Evolutionary conservation across 2,113 vertebrate species (phyloP), one percentile per base, ranked within the genome.

Genomic region (Amphilophus citrinellus): DNA sequence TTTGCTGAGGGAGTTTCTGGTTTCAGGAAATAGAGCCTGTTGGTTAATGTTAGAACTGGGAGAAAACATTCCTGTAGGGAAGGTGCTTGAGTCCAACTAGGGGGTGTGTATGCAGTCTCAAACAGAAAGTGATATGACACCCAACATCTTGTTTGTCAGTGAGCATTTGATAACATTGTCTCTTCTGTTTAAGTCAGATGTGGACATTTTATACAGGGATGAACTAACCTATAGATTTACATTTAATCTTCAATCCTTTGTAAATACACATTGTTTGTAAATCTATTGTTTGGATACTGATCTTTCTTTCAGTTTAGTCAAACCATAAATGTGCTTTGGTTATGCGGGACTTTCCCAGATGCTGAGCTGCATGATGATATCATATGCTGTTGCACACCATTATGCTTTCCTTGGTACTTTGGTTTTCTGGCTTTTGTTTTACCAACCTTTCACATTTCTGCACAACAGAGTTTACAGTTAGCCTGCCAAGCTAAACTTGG

Each of bases 11-110:
- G 95, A 93, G 94, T 93, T 87, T 96, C 92, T 89, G 83, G 94
- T 96, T 96, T 94, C 95, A 96, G 94, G 94, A 96, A 95, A 94
- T 94, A 83, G 88, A 91, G 88, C 92, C 93, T 92, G 91, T 94
- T 95, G 93, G 91, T 93, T 94, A 95, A 95, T 93, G 91, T 93
- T 91, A 90, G 87, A 94, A 84, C 93, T 93, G 93, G 92, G 92
- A 93, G 84, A 92, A 93, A 93, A 93, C 59, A 75, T 92, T 92
- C 83, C 80, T 94, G 91, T 89, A 92, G 88, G 82, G 85, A 92
- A 87, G 85, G 87, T 87, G 84, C 80, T 63, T 84, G 88, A 90
- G 86, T 93, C 91, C 87, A 86, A 86, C 79, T 80, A 76, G 71
- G 85, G 84, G 65, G 79, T 88, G 75, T 76, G 44, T 63, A 27